A percentile compares a stretch with the other conserved stretches of the same genome.
These are phyloP conservation scores for Anneissia japonica DNA, from an alignment of 35 echinoderm and acorn worm genomes.

Conservation along the genomic window DNA sequence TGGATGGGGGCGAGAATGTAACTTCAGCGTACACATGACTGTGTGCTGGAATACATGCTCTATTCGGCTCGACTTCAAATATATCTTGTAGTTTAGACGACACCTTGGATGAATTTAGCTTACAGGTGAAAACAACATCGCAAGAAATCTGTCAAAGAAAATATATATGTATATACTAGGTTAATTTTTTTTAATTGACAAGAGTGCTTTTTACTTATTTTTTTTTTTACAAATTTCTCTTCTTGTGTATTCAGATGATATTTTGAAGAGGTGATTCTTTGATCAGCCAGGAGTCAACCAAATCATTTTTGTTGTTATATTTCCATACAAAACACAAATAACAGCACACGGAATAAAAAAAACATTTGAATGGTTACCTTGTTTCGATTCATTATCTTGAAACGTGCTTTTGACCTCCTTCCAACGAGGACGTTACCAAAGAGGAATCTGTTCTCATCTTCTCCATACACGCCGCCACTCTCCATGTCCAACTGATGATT, in stretches of 20 bases:
- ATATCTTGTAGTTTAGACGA: constrained; percentile 98
- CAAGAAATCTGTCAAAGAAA: constrained; percentile 60
- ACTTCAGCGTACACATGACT: constrained; percentile 86
- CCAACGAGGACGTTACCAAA: constrained; percentile 94
- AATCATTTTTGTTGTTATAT: too few species aligned
- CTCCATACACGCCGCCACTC: constrained; percentile 89
- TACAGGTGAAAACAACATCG: constrained; percentile 89
- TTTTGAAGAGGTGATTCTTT: too few species aligned
- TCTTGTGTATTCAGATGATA: too few species aligned
- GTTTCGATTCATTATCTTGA: constrained; percentile 93
- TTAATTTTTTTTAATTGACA: too few species aligned
- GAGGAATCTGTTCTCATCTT: constrained; percentile 97
- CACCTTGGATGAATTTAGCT: constrained; percentile 62
- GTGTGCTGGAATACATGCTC: constrained; percentile 83
- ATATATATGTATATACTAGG: too few species aligned
- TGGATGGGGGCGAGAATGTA: constrained; percentile 91
- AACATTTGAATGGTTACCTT: too few species aligned
- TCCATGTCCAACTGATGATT: constrained; percentile 90
- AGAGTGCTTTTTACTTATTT: too few species aligned
- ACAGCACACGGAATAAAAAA: too few species aligned
- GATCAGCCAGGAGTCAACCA: too few species aligned
- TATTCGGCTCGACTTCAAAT: constrained; percentile 91
- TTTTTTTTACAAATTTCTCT: too few species aligned
- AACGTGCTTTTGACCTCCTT: constrained; percentile 75
- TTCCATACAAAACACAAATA: too few species aligned